phyloP scores from a whole-genome alignment of 2,113 vertebrate species.

The Jacana jacana region DNA sequence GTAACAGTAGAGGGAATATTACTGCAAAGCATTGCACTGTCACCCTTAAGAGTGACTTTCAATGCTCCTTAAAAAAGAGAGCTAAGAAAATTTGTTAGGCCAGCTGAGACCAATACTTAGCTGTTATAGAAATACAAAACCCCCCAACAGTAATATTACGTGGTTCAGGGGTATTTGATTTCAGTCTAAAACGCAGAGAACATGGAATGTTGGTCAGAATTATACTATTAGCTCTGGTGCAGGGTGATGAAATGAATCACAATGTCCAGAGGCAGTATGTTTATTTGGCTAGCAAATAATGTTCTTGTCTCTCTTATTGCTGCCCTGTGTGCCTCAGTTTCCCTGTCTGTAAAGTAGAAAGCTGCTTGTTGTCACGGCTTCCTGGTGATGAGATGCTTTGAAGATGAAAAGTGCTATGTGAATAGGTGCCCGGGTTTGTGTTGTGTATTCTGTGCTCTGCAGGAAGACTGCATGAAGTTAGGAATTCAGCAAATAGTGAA shows the following conservation, averaged over 20 bases:
- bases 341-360: background rate
- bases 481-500: background rate
- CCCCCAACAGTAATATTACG: background rate
- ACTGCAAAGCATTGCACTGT: background rate
- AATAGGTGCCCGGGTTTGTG: background rate
- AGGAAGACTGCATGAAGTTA: background rate
- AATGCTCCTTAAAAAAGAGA: background rate
- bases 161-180: background rate
- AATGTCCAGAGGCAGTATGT: background rate
- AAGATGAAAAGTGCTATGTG: background rate
- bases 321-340: background rate
- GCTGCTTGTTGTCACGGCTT: background rate
- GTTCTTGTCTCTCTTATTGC: background rate
- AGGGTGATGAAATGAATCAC: background rate
- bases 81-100: background rate
- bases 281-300: background rate
- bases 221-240: background rate
- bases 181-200: background rate
- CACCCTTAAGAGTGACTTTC: background rate
- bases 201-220: background rate
- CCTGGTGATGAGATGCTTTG: slow-evolving; percentile 2
- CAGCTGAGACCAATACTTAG: background rate
- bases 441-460: background rate
- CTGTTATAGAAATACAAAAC: background rate
- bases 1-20: background rate